Base-by-base conservation (phyloP, 2,797 vertebrate species). In the Pteronotus mesoamericanus region DNA sequence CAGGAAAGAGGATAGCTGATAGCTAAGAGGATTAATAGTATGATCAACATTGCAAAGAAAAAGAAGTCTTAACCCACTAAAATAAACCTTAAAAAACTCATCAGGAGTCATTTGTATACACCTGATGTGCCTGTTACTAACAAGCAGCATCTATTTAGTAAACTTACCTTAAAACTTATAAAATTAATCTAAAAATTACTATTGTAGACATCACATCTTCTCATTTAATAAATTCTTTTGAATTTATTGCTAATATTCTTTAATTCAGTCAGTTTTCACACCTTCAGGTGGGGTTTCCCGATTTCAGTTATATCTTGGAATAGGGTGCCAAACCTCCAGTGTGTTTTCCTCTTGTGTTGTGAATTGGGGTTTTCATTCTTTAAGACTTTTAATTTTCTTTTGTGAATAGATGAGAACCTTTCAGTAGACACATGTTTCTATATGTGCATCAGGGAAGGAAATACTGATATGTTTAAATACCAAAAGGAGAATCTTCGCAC, bases 341-440 rank as follows among this genome's bases (percentile, higher is more conserved):
- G 0, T 21, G 2, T 94, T 87, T 84, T 85, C 34, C 12, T 95
- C 55, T 95, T 92, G 12, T 77, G 32, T 93, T 92, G 11, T 68
- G 69, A 92, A 26, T 95, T 82, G 64, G 29, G 8, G 46, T 96
- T 97, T 93, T 94, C 37, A 46, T 53, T 94, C 32, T 82, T 96
- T 86, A 64, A 69, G 87, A 89, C 12, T 91, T 95, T 69, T 51
- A 39, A 39, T 93, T 96, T 93, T 95, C 21, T 77, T 90, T 95
- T 85, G 14, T 89, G 68, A 66, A 10, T 95, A 75, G 24, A 57
- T 94, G 57, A 84, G 90, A 89, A 74, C 37, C 15, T 91, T 94
- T 86, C 57, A 59, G 53, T 95, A 59, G n/a, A 59, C 86, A 42
- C 0, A 80, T 42, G 78, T 93, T 93, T 93, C 42, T 86, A 4